Percentiles rank a stretch among this genome's conserved stretches.
phyloP scores from a whole-genome alignment of 2,113 vertebrate genomes.

The Pao palembangensis region DNA sequence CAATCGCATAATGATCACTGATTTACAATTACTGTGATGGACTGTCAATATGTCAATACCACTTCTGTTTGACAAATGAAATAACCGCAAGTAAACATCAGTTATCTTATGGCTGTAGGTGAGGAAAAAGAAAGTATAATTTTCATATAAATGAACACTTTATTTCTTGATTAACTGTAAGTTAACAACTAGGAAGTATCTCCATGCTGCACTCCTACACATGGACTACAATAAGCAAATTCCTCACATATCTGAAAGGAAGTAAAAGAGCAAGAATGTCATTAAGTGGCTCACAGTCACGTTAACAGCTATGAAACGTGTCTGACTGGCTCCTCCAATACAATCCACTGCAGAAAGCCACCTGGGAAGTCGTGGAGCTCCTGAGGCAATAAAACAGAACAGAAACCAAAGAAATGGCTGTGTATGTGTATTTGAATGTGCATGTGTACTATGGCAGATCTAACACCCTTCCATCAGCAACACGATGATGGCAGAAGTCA shows the following conservation, averaged over 20 bases:
- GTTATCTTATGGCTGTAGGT: too few relatives aligned
- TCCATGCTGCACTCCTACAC: conserved; percentile 12
- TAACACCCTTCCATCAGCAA: too few relatives aligned
- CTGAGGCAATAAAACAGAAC: conserved; percentile 70
- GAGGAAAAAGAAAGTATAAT: neutral
- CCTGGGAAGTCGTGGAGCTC: conserved; percentile 41
- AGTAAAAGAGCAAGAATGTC: conserved; percentile 48
- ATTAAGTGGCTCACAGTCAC: conserved; percentile 25
- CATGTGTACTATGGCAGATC: conserved; percentile 5
- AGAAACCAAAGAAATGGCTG: conserved; percentile 51
- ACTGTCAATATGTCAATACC: neutral
- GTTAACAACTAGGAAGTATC: neutral
- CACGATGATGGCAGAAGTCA: too few relatives aligned
- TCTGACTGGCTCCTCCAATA: conserved; percentile 11
- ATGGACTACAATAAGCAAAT: conserved; percentile 36
- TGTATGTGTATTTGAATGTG: too few relatives aligned
- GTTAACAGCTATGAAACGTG: conserved; percentile 23
- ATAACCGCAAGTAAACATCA: neutral
- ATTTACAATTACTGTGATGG: neutral
- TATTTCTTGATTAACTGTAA: neutral
- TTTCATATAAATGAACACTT: too few relatives aligned
- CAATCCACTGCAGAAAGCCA: conserved; percentile 19
- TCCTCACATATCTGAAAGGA: conserved; percentile 49
- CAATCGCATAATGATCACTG: conserved; percentile 14
- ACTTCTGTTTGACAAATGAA: too few relatives aligned